phyloP scores from a whole-genome alignment of 1,140 invertebrate species.

The Ips typographus region DNA sequence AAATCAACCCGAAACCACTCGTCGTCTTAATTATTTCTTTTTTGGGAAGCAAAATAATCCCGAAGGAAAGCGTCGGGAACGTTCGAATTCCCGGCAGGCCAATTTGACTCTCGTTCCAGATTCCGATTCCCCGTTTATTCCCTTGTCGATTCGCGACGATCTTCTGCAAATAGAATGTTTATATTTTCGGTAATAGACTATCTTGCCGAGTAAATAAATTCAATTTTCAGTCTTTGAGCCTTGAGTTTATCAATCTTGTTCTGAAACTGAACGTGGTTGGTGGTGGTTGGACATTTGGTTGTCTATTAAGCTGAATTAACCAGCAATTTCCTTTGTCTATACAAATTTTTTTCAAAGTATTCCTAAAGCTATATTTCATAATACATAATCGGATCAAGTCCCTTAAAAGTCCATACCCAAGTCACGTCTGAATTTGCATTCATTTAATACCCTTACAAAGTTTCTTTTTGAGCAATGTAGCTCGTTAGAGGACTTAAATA shows the following conservation, averaged over 20 bases:
- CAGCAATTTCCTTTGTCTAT: too few species aligned
- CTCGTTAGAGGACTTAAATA: slow-evolving; percentile 14
- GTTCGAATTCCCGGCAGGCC: slow-evolving; percentile 12
- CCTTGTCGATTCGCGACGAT: slow-evolving; percentile 14
- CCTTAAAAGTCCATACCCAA: background rate
- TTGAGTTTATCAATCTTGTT: background rate
- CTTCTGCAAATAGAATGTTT: slow-evolving; percentile 21
- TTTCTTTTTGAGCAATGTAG: slow-evolving; percentile 12
- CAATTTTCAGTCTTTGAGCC: slow-evolving; percentile 1
- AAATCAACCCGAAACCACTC: background rate
- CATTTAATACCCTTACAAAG: slow-evolving; percentile 24
- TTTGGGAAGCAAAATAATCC: slow-evolving; percentile 3
- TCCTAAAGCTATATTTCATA: background rate
- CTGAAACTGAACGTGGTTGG: too few species aligned
- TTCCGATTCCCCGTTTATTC: slow-evolving; percentile 18
- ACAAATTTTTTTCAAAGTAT: too few species aligned
- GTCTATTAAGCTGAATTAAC: too few species aligned
- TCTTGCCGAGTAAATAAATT: slow-evolving; percentile 15
- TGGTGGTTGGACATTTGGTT: too few species aligned
- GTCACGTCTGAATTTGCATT: slow-evolving; percentile 24
- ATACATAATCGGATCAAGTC: slow-evolving; percentile 8
- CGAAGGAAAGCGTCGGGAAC: background rate
- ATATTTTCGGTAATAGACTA: slow-evolving; percentile 18
- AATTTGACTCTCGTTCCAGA: slow-evolving; percentile 11
- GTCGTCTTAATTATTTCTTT: slow-evolving; percentile 6